phyloP scores from a whole-genome alignment of 2,888 invertebrate genomes.

The Xanthia togata region DNA sequence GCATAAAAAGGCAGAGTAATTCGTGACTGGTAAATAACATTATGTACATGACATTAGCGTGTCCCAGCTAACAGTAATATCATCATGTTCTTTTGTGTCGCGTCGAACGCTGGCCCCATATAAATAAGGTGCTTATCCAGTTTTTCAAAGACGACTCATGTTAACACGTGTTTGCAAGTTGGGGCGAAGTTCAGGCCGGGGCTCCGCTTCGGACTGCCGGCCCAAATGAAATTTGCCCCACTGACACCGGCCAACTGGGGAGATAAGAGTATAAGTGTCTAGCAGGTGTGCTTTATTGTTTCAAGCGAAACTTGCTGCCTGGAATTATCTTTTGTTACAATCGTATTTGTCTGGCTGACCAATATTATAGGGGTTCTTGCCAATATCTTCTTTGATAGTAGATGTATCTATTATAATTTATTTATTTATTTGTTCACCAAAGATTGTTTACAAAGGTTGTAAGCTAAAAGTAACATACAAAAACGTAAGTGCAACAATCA shows the following conservation, averaged over 20 bases:
- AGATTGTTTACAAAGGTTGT: too few species aligned
- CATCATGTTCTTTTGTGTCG: conserved; percentile 88
- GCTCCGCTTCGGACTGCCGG: conserved; percentile 73
- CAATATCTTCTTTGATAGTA: conserved; percentile 10
- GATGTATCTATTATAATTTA: conserved; percentile 12
- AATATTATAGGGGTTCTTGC: conserved; percentile 25
- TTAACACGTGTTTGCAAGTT: conserved; percentile 87
- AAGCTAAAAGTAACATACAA: too few species aligned
- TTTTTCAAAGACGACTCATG: conserved; percentile 88
- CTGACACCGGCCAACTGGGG: conserved; percentile 78
- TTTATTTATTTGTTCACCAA: too few species aligned
- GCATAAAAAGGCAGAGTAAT: conserved; percentile 75
- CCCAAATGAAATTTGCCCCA: conserved; percentile 88
- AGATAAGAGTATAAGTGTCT: conserved; percentile 73
- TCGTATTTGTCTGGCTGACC: conserved; percentile 35
- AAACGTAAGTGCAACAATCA: too few species aligned
- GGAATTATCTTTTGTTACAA: conserved; percentile 53
- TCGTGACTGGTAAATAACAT: conserved; percentile 84
- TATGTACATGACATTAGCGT: conserved; percentile 86
- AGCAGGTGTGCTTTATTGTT: conserved; percentile 78
- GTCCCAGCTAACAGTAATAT: conserved; percentile 84
- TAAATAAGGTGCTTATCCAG: conserved; percentile 89
- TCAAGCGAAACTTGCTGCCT: conserved; percentile 63
- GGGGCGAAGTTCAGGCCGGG: conserved; percentile 79
- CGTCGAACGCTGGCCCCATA: conserved; percentile 87